A percentile compares a stretch with the other conserved stretches of the same genome.
Evolutionary conservation across 2,888 invertebrate genomes (phyloP).

Genomic region (Ligdia adustata): DNA sequence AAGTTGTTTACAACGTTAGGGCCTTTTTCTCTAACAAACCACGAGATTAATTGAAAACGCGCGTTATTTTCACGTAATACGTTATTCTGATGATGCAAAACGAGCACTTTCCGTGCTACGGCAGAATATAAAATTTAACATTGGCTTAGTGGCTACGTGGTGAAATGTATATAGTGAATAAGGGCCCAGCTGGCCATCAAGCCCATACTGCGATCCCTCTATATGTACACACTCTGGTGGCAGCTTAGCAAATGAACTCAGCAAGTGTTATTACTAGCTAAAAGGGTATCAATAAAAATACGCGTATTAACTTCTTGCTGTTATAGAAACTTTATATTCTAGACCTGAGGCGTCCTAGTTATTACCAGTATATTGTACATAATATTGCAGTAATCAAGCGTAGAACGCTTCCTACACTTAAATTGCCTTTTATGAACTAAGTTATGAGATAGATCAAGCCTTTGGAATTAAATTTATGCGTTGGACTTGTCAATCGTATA

Average conservation of each 20-base stretch:
- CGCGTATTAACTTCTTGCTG: conserved; percentile 8
- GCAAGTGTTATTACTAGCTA: conserved; percentile 11
- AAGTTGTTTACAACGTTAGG: too few species aligned
- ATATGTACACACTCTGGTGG: background rate
- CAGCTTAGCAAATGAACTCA: conserved; percentile 9
- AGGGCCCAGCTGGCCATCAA: background rate
- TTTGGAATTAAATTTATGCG: too few species aligned
- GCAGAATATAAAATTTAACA: too few species aligned
- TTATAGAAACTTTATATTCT: conserved; percentile 3
- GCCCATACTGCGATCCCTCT: background rate
- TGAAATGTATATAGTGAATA: too few species aligned
- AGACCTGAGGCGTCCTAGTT: conserved; percentile 1
- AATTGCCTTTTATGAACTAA: too few species aligned
- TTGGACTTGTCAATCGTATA: too few species aligned
- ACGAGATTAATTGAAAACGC: too few species aligned
- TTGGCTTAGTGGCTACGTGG: background rate
- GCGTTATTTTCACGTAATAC: too few species aligned
- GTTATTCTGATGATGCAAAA: too few species aligned
- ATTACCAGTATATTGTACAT: background rate
- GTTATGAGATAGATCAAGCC: too few species aligned
- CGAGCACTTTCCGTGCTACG: too few species aligned
- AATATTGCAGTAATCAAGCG: background rate
- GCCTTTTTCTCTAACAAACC: too few species aligned
- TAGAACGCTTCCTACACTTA: background rate
- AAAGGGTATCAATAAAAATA: conserved; percentile 7